Conservation (phyloP, 2,113 vertebrate species). For the Pygoscelis adeliae region DNA sequence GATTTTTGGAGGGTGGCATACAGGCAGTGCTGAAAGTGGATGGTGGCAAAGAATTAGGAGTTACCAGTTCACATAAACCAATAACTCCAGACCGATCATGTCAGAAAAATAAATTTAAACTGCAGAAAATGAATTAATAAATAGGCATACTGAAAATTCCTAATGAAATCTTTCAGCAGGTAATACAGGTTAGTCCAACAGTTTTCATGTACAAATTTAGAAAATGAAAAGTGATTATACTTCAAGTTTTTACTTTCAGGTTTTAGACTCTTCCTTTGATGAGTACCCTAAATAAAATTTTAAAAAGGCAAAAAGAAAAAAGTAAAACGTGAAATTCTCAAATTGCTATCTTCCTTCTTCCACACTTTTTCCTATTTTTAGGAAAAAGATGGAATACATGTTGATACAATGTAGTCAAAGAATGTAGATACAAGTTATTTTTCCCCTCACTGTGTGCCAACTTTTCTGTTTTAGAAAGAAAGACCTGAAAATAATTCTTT, state of each 20-base stretch:
- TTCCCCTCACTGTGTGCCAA: background rate
- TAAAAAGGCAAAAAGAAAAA: background rate
- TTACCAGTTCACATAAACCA: background rate
- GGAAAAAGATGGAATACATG: background rate
- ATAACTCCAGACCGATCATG: background rate
- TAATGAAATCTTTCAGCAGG: background rate
- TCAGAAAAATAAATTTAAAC: background rate
- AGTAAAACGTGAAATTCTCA: background rate
- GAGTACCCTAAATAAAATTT: background rate
- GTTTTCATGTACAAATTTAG: background rate
- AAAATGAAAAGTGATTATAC: background rate
- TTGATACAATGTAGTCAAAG: background rate
- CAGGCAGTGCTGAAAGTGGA: background rate
- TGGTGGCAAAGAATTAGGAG: background rate
- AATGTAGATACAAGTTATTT: background rate
- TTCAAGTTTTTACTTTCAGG: background rate
- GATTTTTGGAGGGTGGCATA: background rate
- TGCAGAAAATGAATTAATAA: background rate
- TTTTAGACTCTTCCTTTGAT: background rate
- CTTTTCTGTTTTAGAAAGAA: background rate
- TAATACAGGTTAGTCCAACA: background rate
- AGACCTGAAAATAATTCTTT: background rate
- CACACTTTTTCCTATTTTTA: background rate
- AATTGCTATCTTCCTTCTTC: background rate
- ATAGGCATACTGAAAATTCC: background rate